phyloP scores from a whole-genome alignment of 2,113 vertebrate species.

The Saccopteryx bilineata region DNA sequence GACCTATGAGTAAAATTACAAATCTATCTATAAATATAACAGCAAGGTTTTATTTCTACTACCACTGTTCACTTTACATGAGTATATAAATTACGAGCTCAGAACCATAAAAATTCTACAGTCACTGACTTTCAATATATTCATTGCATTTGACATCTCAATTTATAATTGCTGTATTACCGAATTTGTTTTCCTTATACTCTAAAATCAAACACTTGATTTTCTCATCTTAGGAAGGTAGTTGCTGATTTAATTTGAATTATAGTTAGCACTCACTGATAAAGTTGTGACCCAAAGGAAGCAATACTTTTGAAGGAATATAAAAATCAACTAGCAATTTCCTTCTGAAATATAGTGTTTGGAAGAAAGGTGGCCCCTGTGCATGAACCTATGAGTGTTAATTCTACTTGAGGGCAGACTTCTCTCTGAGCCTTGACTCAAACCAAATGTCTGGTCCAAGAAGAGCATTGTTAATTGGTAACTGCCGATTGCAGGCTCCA shows the following conservation, averaged over 20 bases:
- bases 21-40: constrained; percentile 26
- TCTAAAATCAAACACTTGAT: neutral
- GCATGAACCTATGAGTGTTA: neutral
- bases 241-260: neutral
- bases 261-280: constrained; percentile 12
- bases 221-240: neutral
- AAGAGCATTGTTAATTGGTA: neutral
- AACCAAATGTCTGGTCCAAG: neutral
- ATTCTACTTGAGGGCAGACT: neutral
- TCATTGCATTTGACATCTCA: neutral
- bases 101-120: constrained; percentile 27
- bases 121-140: neutral
- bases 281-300: neutral
- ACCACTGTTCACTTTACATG: neutral
- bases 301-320: neutral
- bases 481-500: neutral
- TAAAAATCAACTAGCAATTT: neutral
- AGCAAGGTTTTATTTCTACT: constrained; percentile 34
- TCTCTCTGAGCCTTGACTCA: constrained; percentile 7
- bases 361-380: neutral
- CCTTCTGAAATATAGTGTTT: neutral
- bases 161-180: neutral
- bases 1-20: constrained; percentile 21
- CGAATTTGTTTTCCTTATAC: constrained; percentile 44
- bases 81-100: neutral